phyloP scores from a whole-genome alignment of 1,140 invertebrate genomes.

The Nephila pilipes region DNA sequence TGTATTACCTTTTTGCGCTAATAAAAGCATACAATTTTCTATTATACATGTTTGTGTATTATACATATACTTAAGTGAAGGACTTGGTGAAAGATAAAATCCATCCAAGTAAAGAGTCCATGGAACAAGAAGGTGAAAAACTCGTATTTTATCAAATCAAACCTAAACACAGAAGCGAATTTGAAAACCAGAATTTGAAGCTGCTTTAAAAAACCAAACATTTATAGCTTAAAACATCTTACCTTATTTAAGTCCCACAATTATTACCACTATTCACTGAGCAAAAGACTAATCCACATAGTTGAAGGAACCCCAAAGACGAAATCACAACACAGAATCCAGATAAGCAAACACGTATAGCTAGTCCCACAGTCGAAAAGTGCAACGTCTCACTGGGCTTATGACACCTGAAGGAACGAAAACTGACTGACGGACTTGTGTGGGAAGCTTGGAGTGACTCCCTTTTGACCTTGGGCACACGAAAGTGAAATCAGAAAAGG shows the following conservation, averaged over 20 bases:
- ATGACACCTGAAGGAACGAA: neutral
- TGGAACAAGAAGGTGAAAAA: too few relatives aligned
- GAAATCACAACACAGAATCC: neutral
- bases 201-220: too few relatives aligned
- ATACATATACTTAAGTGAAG: too few relatives aligned
- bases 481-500: slow-evolving; percentile 24
- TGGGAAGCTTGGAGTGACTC: neutral
- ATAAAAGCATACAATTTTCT: too few relatives aligned
- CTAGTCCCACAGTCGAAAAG: neutral
- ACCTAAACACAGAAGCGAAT: too few relatives aligned
- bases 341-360: neutral
- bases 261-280: neutral
- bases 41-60: too few relatives aligned
- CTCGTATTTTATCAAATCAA: too few relatives aligned
- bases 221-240: too few relatives aligned
- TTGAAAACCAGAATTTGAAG: too few relatives aligned
- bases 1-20: too few relatives aligned
- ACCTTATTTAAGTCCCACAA: neutral
- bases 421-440: neutral
- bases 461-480: slow-evolving; percentile 18
- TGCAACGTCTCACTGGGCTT: slow-evolving; percentile 18
- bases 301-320: neutral
- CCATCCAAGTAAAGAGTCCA: too few relatives aligned
- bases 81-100: too few relatives aligned
- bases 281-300: neutral